Evolutionary conservation across 2,888 invertebrate species (phyloP).

Genomic region (Hecatera dysodea): DNA sequence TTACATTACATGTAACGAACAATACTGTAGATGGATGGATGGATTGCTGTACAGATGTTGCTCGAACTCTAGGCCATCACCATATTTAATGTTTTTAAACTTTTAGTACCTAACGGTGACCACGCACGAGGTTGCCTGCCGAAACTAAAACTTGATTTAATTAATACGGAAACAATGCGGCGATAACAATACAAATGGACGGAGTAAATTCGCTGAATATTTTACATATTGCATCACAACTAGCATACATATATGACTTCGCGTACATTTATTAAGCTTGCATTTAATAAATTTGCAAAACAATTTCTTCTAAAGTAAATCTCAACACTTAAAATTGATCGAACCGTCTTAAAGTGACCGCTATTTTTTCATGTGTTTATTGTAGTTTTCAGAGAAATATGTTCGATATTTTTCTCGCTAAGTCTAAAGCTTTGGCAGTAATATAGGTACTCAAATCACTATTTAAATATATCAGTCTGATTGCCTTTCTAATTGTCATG

Average conservation of each 20-base stretch:
- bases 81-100: slow-evolving; percentile 47
- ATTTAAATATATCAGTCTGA: slow-evolving; percentile 80
- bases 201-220: slow-evolving; percentile 84
- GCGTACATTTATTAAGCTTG: slow-evolving; percentile 26
- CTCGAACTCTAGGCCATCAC: slow-evolving; percentile 64
- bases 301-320: slow-evolving; percentile 12
- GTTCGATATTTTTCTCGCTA: slow-evolving; percentile 63
- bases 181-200: slow-evolving; percentile 77
- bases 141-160: slow-evolving; percentile 38
- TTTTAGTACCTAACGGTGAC: slow-evolving; percentile 44
- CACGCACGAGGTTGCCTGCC: slow-evolving; percentile 22
- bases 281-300: slow-evolving; percentile 15
- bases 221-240: slow-evolving; percentile 72
- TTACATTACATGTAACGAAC: slow-evolving; percentile 75
- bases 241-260: slow-evolving; percentile 59
- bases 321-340: slow-evolving; percentile 2
- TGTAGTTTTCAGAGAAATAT: slow-evolving; percentile 31
- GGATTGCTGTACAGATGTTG: slow-evolving; percentile 57
- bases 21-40: slow-evolving; percentile 74
- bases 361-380: slow-evolving; percentile 6
- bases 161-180: slow-evolving; percentile 58
- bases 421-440: slow-evolving; percentile 88
- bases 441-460: slow-evolving; percentile 80
- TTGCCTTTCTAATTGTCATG: slow-evolving; percentile 67
- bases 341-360: slow-evolving; percentile 17